Percentiles rank a stretch among this genome's conserved stretches.
Conservation (phyloP, 2,113 vertebrate species). For the Glaucidium brasilianum region DNA sequence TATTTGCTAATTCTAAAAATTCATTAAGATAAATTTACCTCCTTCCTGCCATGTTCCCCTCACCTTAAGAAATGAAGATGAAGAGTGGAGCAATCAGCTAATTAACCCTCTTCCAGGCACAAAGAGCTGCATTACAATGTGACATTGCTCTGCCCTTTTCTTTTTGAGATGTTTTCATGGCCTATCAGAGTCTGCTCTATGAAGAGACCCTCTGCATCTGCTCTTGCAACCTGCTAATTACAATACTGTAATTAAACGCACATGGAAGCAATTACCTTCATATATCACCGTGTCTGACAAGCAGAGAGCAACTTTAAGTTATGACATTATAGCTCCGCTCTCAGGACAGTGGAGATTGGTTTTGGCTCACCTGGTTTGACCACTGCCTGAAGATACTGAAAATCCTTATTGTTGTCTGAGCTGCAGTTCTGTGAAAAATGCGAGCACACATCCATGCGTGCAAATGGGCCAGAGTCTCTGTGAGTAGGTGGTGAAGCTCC, state of each 20-base stretch:
- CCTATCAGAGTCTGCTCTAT: conserved; percentile 25
- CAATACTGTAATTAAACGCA: conserved; percentile 58
- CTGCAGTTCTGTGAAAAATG: neutral
- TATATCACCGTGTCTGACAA: conserved; percentile 47
- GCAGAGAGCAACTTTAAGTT: neutral
- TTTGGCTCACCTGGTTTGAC: neutral
- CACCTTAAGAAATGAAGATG: conserved; percentile 36
- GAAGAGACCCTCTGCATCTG: conserved; percentile 60
- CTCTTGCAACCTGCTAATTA: conserved; percentile 65
- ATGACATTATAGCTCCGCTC: neutral
- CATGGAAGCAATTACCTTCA: conserved; percentile 57
- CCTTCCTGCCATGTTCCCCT: neutral
- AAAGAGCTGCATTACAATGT: conserved; percentile 38
- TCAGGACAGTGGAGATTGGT: neutral
- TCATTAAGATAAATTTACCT: conserved; percentile 38
- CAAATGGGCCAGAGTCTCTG: accelerated
- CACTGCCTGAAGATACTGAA: neutral
- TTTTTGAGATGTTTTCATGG: conserved; percentile 40
- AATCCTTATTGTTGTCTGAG: neutral
- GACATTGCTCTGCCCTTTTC: conserved; percentile 62
- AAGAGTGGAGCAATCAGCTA: conserved; percentile 50
- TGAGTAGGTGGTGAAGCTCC: neutral
- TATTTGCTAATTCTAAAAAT: conserved; percentile 13
- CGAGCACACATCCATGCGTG: accelerated
- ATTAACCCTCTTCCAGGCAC: conserved; percentile 51